These are phyloP conservation scores for Heliconius hewitsoni DNA, from an alignment of 1,140 invertebrate species.

Conservation along the genomic window DNA sequence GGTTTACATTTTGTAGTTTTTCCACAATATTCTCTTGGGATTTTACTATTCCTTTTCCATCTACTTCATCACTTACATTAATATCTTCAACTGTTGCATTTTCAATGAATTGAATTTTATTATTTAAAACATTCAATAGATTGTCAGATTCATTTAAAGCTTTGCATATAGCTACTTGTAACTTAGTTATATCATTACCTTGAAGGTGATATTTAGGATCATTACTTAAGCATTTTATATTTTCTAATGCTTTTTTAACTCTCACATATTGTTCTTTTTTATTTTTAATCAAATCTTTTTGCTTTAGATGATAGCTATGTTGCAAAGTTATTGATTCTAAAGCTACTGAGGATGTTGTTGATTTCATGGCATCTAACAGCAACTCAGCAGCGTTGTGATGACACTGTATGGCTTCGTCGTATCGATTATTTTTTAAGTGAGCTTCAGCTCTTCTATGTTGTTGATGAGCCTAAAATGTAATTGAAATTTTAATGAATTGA, in stretches of 20 bases:
- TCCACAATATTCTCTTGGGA: conserved; percentile 83
- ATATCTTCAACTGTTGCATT: conserved; percentile 23
- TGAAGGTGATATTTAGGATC: conserved; percentile 59
- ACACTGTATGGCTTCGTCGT: conserved; percentile 84
- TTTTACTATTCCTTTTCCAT: conserved; percentile 82
- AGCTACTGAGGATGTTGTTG: conserved; percentile 76
- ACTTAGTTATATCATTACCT: conserved; percentile 69
- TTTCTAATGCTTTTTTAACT: conserved; percentile 82
- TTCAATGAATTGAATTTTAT: conserved; percentile 42
- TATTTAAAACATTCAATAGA: conserved; percentile 76
- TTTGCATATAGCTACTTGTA: conserved; percentile 82
- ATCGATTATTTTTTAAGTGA: conserved; percentile 82
- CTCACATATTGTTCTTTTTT: conserved; percentile 83
- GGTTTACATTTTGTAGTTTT: conserved; percentile 83
- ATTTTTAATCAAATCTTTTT: conserved; percentile 79
- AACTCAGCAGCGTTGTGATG: conserved; percentile 83
- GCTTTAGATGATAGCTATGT: conserved; percentile 84
- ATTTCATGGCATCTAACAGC: conserved; percentile 81
- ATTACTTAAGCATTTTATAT: conserved; percentile 73
- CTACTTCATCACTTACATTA: conserved; percentile 40
- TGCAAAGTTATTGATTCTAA: conserved; percentile 84
- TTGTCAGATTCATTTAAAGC: conserved; percentile 85
- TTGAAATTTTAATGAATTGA: background rate
- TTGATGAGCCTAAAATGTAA: conserved; percentile 83
- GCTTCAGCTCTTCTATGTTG: conserved; percentile 84